Evolutionary conservation across 2,113 vertebrate genomes (phyloP).

Genomic region (Holacanthus passer): DNA sequence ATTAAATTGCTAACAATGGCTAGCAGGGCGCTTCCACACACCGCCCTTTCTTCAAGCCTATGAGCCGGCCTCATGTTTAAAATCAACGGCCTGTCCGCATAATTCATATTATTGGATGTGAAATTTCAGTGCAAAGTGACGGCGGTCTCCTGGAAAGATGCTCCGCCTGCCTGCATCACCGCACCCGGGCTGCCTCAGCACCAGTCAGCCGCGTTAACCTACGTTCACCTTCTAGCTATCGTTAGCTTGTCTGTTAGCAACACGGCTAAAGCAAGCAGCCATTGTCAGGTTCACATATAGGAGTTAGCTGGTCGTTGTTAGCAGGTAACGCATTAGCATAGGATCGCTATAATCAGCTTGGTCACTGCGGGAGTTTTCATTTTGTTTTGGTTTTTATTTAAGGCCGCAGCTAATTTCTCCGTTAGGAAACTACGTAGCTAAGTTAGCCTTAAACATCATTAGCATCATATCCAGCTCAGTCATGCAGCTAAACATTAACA

Average conservation of each 20-base stretch:
- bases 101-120: not conserved
- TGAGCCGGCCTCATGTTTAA: fast-evolving
- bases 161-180: not conserved
- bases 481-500: constrained; percentile 7
- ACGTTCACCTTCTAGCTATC: constrained; percentile 17
- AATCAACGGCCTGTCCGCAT: fast-evolving
- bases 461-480: constrained; percentile 32
- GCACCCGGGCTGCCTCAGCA: constrained; percentile 14
- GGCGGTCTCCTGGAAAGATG: not conserved
- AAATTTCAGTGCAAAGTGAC: not conserved
- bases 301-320: not conserved
- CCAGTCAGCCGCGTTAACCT: constrained; percentile 5
- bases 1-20: constrained; percentile 63
- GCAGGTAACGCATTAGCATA: constrained; percentile 3
- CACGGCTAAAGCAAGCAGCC: not conserved
- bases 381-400: not conserved
- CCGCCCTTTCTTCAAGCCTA: not conserved
- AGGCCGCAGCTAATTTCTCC: not conserved
- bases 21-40: not conserved
- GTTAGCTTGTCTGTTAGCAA: constrained; percentile 31
- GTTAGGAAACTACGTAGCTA: not conserved
- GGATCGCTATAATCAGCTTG: too few relatives aligned
- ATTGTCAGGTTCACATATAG: not conserved
- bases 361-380: not conserved
- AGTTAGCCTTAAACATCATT: constrained; percentile 35